Conservation (phyloP, 2,113 vertebrate species). For the Origma solitaria region DNA sequence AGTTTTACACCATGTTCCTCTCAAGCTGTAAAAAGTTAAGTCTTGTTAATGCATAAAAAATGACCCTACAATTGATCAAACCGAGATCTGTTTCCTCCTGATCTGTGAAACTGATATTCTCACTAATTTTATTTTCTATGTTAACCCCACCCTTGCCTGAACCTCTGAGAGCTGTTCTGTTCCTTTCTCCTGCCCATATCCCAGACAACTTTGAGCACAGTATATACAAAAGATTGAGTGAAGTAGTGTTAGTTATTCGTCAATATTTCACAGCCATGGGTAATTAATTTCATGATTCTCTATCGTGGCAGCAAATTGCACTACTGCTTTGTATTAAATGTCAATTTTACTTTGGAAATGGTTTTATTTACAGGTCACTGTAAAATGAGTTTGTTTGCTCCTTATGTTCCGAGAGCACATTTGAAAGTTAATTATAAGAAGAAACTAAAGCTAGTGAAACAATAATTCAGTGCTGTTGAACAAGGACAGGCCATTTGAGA, state of each 20-base stretch:
- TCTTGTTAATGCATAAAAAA: neutral
- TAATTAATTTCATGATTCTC: neutral
- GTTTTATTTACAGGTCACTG: conserved; percentile 39
- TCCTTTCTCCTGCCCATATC: neutral
- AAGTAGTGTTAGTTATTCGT: neutral
- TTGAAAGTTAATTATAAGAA: conserved; percentile 29
- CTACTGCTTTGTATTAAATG: neutral
- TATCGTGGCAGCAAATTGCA: neutral
- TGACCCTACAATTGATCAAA: neutral
- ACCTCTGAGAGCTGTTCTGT: neutral
- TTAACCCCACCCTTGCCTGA: neutral
- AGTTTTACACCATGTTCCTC: neutral
- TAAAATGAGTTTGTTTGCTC: conserved; percentile 15
- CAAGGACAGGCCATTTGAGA: neutral
- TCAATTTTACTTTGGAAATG: neutral
- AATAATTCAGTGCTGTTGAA: conserved; percentile 23
- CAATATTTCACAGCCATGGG: neutral
- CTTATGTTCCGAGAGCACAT: neutral
- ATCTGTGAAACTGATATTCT: neutral
- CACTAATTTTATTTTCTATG: neutral
- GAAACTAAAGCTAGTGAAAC: neutral
- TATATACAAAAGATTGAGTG: neutral
- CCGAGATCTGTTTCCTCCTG: neutral
- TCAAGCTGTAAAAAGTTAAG: neutral
- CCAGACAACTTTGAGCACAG: neutral